Evolutionary conservation across 2,797 vertebrate species (phyloP).

Genomic region (Staurois parvus): DNA sequence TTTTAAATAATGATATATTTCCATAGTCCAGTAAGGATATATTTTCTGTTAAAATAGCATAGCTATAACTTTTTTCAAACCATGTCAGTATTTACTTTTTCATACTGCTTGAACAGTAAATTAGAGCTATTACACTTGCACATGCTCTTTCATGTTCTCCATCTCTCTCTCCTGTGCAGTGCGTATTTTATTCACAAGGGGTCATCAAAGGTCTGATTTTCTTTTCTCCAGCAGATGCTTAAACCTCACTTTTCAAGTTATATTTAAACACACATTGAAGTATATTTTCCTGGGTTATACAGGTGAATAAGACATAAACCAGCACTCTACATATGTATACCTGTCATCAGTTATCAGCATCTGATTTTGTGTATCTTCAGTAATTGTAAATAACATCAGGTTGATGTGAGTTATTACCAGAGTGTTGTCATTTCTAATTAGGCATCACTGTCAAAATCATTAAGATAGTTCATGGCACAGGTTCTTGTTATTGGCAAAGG

Average conservation of each 20-base stretch:
- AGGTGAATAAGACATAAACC: conserved; percentile 19
- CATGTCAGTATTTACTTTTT: neutral
- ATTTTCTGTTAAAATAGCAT: no score
- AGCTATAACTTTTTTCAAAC: neutral
- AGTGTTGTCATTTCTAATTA: neutral
- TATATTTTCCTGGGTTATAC: neutral
- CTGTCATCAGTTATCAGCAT: conserved; percentile 6
- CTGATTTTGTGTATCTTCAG: no score
- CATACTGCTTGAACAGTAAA: neutral
- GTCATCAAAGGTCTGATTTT: conserved; percentile 85
- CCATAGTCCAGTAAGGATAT: no score
- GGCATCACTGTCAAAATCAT: neutral
- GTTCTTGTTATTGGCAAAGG: no score
- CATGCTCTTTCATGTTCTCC: neutral
- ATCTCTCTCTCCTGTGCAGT: conserved; percentile 72
- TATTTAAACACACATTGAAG: neutral
- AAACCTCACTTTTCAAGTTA: neutral
- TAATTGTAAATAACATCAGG: neutral
- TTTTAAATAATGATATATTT: no score
- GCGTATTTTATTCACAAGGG: conserved; percentile 84
- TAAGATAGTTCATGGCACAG: no score
- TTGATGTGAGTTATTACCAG: neutral
- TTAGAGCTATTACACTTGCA: neutral
- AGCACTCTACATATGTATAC: conserved; percentile 15
- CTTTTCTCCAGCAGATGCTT: conserved; percentile 62